These are phyloP conservation scores for Strix uralensis DNA, from an alignment of 2,113 vertebrate genomes.

Conservation along the genomic window DNA sequence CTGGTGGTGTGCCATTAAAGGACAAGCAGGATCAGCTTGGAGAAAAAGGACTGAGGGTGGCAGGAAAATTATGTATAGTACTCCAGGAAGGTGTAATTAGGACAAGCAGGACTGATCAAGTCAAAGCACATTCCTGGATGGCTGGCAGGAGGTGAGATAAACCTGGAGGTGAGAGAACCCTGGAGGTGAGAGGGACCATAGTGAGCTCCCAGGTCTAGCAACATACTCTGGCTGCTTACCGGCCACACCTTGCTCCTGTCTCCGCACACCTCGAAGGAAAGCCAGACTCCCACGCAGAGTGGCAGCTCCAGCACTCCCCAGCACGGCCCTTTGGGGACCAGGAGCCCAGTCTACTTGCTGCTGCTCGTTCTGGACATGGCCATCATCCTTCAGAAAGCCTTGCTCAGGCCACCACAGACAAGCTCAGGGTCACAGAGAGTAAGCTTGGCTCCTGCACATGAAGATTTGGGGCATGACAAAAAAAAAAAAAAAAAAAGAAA, in stretches of 20 bases:
- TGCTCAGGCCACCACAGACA: not conserved
- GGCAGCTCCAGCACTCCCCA: not conserved
- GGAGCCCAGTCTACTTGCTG: not conserved
- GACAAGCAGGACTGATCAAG: not conserved
- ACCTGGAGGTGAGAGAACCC: not conserved
- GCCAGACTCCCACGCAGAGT: not conserved
- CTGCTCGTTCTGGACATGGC: not conserved
- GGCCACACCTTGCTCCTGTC: not conserved
- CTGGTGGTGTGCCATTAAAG: not conserved
- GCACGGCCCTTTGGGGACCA: not conserved
- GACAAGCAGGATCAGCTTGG: not conserved
- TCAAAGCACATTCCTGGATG: not conserved
- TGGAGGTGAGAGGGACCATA: not conserved
- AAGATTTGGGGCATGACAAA: not conserved
- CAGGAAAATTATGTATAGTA: not conserved
- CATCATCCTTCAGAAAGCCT: not conserved
- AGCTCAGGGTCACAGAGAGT: not conserved
- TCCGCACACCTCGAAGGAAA: accelerated
- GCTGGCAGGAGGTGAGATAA: not conserved
- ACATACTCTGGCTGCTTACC: not conserved
- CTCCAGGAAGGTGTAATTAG: not conserved
- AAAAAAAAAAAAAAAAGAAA: not conserved
- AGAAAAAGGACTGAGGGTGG: not conserved
- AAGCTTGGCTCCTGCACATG: not conserved
- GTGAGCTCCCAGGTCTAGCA: not conserved